Evolutionary conservation across 2,113 vertebrate genomes (phyloP).

Genomic region (Lycaon pictus): DNA sequence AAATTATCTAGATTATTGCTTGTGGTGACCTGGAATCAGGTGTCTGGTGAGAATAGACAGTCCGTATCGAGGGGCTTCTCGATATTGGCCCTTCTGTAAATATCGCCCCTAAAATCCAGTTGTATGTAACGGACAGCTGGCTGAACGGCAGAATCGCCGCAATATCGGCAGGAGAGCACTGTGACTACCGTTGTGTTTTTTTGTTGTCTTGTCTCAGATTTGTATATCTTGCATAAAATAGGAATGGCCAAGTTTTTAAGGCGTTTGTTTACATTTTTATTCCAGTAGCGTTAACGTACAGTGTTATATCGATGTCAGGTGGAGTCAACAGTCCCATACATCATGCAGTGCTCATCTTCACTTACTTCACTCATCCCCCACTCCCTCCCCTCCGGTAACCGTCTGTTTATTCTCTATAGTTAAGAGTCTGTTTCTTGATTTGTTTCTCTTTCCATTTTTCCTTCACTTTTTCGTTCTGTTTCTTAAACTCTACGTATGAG

Average conservation of each 20-base stretch:
- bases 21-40: background rate
- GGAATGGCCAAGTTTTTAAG: background rate
- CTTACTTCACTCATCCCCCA: background rate
- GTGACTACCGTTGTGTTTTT: conserved; percentile 85
- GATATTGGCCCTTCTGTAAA: conserved; percentile 88
- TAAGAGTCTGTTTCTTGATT: background rate
- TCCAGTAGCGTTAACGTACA: background rate
- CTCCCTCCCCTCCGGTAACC: background rate
- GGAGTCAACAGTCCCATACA: background rate
- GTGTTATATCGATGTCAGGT: background rate
- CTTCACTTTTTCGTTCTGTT: background rate
- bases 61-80: background rate
- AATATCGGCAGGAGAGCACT: conserved; percentile 85
- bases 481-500: background rate
- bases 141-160: conserved; percentile 85
- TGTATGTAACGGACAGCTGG: conserved; percentile 87
- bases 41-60: background rate
- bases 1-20: background rate
- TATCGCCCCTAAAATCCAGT: conserved; percentile 83
- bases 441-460: background rate
- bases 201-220: conserved; percentile 84
- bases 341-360: background rate
- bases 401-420: background rate
- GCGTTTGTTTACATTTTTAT: background rate
- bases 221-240: conserved; percentile 87